Percentiles rank a stretch among this genome's conserved stretches.
Conservation (phyloP, 2,888 invertebrate genomes). For the Hanleya hanleyi region DNA sequence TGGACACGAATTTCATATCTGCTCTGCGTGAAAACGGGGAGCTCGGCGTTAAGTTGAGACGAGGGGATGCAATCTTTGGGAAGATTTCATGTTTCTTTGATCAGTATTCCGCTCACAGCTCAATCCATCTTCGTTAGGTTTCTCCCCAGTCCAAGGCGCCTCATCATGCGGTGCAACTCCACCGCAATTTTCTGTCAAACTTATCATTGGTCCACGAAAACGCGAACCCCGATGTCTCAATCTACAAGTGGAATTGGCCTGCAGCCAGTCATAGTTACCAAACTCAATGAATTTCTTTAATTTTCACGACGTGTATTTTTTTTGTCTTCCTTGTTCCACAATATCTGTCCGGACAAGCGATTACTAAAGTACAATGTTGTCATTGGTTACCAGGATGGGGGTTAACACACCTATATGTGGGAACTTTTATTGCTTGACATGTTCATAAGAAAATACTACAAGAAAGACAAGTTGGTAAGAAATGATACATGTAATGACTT, state of each 20-base stretch:
- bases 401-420: too few relatives aligned
- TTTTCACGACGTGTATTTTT: too few relatives aligned
- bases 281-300: too few relatives aligned
- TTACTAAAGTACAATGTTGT: too few relatives aligned
- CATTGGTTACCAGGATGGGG: too few relatives aligned
- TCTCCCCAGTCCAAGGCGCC: neutral
- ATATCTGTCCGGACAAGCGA: too few relatives aligned
- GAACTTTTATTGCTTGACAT: too few relatives aligned
- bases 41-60: neutral
- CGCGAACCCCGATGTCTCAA: neutral
- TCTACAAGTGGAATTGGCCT: neutral
- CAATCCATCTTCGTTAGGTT: constrained; percentile 10
- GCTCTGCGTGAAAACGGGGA: neutral
- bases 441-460: too few relatives aligned
- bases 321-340: too few relatives aligned
- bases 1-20: constrained; percentile 1
- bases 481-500: too few relatives aligned
- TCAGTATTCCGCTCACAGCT: constrained; percentile 5
- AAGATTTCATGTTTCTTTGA: neutral
- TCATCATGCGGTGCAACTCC: neutral
- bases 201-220: constrained; percentile 6
- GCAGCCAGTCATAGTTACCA: neutral
- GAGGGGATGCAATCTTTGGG: neutral
- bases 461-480: too few relatives aligned
- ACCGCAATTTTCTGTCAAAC: constrained; percentile 9